Percentiles rank a stretch among this genome's conserved stretches.
These are phyloP conservation scores for Drosophila rubida DNA, from an alignment of 2,888 invertebrate species.

Conservation along the genomic window DNA sequence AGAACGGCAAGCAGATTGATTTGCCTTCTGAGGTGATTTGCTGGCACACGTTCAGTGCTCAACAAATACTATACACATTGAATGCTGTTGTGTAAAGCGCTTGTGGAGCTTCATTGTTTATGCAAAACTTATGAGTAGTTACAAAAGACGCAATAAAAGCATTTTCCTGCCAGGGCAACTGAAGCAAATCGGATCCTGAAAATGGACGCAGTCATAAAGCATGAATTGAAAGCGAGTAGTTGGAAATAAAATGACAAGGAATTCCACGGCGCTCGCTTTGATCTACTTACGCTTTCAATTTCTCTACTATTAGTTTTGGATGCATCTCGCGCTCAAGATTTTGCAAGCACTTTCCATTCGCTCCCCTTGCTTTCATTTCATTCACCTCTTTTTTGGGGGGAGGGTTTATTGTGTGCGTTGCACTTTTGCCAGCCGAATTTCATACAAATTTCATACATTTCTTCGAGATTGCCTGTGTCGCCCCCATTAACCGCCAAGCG, in stretches of 20 bases:
- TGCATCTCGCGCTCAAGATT: neutral
- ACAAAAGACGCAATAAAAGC: slow-evolving; percentile 11
- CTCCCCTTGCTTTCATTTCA: no score
- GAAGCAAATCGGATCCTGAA: slow-evolving; percentile 1
- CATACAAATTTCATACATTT: slow-evolving; percentile 77
- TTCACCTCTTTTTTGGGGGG: no score
- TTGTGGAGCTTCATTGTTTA: slow-evolving; percentile 8
- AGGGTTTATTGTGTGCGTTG: slow-evolving; percentile 57
- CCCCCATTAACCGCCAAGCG: slow-evolving; percentile 72
- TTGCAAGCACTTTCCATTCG: no score
- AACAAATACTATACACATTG: no score
- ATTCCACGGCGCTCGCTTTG: neutral
- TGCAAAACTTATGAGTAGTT: slow-evolving; percentile 10
- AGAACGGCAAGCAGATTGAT: neutral
- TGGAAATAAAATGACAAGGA: neutral
- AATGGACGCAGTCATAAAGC: slow-evolving; percentile 27
- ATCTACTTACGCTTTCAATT: slow-evolving; percentile 3
- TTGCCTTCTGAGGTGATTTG: neutral
- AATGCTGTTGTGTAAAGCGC: no score
- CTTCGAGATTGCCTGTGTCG: slow-evolving; percentile 78
- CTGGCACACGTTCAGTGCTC: neutral
- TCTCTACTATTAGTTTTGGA: slow-evolving; percentile 8
- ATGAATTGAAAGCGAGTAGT: slow-evolving; percentile 18
- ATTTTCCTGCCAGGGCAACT: slow-evolving; percentile 23
- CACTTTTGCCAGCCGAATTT: slow-evolving; percentile 70